Conservation (phyloP, 2,888 invertebrate genomes). For the Pinctada fucata region DNA sequence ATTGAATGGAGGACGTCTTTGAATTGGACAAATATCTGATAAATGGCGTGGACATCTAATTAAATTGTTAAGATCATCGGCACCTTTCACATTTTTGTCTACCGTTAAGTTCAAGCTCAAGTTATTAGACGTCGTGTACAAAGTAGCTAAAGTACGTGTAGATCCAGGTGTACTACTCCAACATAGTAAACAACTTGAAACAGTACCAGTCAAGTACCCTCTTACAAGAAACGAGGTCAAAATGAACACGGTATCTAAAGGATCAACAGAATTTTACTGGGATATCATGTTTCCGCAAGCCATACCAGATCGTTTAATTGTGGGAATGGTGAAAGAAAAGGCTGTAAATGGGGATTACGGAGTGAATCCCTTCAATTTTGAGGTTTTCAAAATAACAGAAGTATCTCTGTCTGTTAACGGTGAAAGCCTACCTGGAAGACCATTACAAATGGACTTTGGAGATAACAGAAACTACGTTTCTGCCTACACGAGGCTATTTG, state of each 20-base stretch:
- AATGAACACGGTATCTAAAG: conserved; percentile 23
- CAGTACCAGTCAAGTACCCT: conserved; percentile 21
- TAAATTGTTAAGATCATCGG: conserved; percentile 20
- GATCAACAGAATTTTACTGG: conserved; percentile 31
- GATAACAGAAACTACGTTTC: conserved; percentile 16
- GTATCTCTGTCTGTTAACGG: conserved; percentile 19
- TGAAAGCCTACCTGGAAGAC: conserved; percentile 19
- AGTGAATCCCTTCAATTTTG: conserved; percentile 23
- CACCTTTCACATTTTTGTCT: conserved; percentile 22
- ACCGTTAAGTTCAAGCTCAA: conserved; percentile 10
- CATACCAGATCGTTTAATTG: conserved; percentile 13
- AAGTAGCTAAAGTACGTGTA: conserved; percentile 11
- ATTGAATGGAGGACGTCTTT: conserved; percentile 21
- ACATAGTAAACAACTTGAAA: conserved; percentile 19
- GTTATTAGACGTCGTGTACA: conserved; percentile 18
- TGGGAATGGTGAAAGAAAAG: conserved; percentile 19
- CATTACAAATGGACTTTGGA: conserved; percentile 27
- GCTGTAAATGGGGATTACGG: conserved; percentile 30
- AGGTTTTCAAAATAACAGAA: neutral
- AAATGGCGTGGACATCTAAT: conserved; percentile 30
- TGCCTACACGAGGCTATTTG: conserved; percentile 17
- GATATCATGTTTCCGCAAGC: conserved; percentile 29
- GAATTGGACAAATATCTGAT: conserved; percentile 30
- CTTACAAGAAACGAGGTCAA: conserved; percentile 18
- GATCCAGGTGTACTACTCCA: conserved; percentile 24